These are phyloP conservation scores for Pelusios castaneus DNA, from an alignment of 2,113 vertebrate genomes.

Conservation along the genomic window DNA sequence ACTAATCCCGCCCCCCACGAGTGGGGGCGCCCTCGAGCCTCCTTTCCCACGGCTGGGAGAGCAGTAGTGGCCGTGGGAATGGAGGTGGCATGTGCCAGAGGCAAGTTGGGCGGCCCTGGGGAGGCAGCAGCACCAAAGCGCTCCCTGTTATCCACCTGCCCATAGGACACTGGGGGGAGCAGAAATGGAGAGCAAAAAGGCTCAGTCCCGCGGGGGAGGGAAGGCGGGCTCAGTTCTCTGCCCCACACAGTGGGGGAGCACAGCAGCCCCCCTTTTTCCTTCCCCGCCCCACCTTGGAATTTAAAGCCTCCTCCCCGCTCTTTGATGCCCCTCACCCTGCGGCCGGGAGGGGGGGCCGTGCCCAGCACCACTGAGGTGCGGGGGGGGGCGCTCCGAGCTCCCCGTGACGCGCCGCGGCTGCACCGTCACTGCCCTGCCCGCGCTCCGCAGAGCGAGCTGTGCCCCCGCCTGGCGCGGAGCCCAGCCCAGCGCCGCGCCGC, in stretches of 20 bases:
- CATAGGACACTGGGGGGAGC: too few relatives aligned
- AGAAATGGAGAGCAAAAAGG: neutral
- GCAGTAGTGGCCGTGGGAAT: neutral
- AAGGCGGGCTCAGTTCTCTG: neutral
- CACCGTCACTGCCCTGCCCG: too few relatives aligned
- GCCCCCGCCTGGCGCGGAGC: neutral
- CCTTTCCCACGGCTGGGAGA: fast-evolving
- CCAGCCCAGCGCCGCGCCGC: neutral
- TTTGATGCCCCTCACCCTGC: too few relatives aligned
- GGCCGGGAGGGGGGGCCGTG: neutral
- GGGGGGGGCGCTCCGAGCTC: neutral
- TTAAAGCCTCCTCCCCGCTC: too few relatives aligned
- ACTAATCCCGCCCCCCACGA: neutral
- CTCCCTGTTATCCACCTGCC: neutral
- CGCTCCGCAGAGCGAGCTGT: neutral
- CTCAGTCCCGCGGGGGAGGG: neutral
- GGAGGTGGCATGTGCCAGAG: neutral
- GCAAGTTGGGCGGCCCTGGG: neutral
- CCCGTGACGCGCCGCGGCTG: too few relatives aligned
- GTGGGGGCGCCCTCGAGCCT: neutral
- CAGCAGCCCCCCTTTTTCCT: neutral
- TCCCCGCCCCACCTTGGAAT: neutral
- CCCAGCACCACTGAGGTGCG: neutral
- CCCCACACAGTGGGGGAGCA: neutral
- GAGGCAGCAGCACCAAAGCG: neutral